Evolutionary conservation across 2,888 invertebrate genomes (phyloP), one percentile per base, ranked within the genome.

Genomic region (Gortyna flavago): DNA sequence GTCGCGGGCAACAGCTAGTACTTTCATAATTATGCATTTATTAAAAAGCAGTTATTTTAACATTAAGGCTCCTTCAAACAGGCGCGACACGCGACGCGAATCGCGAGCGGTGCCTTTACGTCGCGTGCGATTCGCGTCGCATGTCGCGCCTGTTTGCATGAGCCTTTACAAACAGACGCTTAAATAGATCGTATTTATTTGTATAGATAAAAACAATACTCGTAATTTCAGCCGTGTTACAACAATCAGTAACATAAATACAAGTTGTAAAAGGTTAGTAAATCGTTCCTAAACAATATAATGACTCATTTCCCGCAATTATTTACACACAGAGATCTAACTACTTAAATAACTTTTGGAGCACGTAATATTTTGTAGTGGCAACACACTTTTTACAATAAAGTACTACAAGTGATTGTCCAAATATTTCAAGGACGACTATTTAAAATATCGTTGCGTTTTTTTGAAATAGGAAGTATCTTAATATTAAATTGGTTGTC

Each of bases 231-330:
- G 8, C 29, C 16, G 11, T 25, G 21, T 80, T 64, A 72, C 57
- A 54, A 66, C 48, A 2, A 64, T 62, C 61, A 7, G 21, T 32
- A 72, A 44, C 54, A 65, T 65, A 72, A 69, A 83, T 18, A 62
- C 51, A 54, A 38, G n/a, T 61, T 13, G 54, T 59, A 54, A 84
- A 71, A 67, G 61, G 67, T 74, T 80, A 41, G n/a, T 61, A 84
- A 80, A 73, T 35, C 35, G 61, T 68, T 66, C 67, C 29, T 57
- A 69, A 68, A 69, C 65, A 35, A 64, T 76, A 82, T 85, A 83
- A 85, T 73, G 70, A 67, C 65, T 68, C 86, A 83, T 76, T 76
- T 83, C 83, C 86, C 59, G 83, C 44, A 68, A 83, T 85, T 73
- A 85, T 85, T 75, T 76, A 32, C 35, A 61, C 64, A 54, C 67